Evolutionary conservation across 2,888 invertebrate genomes (phyloP).

Genomic region (Campoletis raptor): DNA sequence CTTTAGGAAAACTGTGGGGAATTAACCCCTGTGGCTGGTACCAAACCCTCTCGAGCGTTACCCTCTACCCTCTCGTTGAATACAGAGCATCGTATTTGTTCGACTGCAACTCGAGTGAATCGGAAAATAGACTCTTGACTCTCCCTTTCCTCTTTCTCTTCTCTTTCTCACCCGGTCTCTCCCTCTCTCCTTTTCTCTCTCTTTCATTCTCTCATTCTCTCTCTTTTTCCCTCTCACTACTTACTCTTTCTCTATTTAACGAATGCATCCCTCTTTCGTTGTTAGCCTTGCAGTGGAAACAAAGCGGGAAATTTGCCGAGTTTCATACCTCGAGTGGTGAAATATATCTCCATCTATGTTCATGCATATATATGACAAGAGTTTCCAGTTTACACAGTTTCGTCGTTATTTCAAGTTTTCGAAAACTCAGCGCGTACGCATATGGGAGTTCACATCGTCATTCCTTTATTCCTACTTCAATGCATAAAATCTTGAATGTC

Average conservation of each 20-base stretch:
- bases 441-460: not conserved
- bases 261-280: constrained; percentile 30
- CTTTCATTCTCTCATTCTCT: constrained; percentile 8
- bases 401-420: constrained; percentile 41
- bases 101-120: constrained; percentile 19
- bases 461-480: not conserved
- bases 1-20: constrained; percentile 28
- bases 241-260: not conserved
- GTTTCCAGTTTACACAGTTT: constrained; percentile 20
- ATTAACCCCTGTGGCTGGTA: constrained; percentile 36
- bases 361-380: not conserved
- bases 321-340: constrained; percentile 40
- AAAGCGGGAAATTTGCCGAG: constrained; percentile 47
- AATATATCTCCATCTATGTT: constrained; percentile 14
- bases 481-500: not conserved
- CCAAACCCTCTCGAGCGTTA: constrained; percentile 11
- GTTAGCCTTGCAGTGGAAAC: constrained; percentile 41
- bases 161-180: not conserved
- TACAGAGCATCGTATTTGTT: constrained; percentile 16
- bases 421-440: not conserved
- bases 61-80: constrained; percentile 9
- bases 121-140: constrained; percentile 30
- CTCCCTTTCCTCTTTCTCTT: not conserved
- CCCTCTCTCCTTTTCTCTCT: not conserved
- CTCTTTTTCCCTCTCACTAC: not conserved